These are phyloP conservation scores for Amphipoea lucens DNA, from an alignment of 2,888 invertebrate species.

Conservation along the genomic window DNA sequence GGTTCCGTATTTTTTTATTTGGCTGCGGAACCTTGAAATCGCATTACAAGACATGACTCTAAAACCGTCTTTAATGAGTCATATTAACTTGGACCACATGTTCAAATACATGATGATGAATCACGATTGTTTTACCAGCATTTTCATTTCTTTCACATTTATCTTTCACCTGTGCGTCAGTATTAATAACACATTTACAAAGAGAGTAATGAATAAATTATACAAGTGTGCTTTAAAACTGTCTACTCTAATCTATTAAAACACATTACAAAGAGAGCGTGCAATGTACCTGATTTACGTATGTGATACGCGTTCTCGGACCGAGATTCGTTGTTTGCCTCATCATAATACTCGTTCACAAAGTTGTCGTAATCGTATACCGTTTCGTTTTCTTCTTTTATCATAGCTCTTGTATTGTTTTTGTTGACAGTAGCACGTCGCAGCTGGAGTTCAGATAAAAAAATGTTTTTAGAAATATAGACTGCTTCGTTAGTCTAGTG, in stretches of 20 bases:
- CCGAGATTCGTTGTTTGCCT: conserved; percentile 73
- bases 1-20: background rate
- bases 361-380: conserved; percentile 72
- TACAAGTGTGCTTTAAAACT: too few relatives aligned
- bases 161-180: conserved; percentile 6
- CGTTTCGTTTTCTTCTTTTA: conserved; percentile 18
- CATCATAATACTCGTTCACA: conserved; percentile 85
- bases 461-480: background rate
- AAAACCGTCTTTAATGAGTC: background rate
- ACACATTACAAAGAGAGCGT: conserved; percentile 43
- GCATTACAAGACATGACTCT: background rate
- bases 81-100: background rate
- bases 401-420: conserved; percentile 31
- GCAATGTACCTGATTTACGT: conserved; percentile 60
- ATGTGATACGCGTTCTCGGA: conserved; percentile 80
- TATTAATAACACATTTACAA: conserved; percentile 17
- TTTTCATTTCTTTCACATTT: background rate
- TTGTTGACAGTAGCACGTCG: background rate
- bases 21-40: background rate
- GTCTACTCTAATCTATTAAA: too few relatives aligned
- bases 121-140: conserved; percentile 11
- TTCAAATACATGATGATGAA: background rate
- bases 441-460: conserved; percentile 35
- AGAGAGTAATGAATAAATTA: conserved; percentile 18
- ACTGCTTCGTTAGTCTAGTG: background rate